These are phyloP conservation scores for Phalera bucephala DNA, from an alignment of 2,888 invertebrate genomes.

Conservation along the genomic window DNA sequence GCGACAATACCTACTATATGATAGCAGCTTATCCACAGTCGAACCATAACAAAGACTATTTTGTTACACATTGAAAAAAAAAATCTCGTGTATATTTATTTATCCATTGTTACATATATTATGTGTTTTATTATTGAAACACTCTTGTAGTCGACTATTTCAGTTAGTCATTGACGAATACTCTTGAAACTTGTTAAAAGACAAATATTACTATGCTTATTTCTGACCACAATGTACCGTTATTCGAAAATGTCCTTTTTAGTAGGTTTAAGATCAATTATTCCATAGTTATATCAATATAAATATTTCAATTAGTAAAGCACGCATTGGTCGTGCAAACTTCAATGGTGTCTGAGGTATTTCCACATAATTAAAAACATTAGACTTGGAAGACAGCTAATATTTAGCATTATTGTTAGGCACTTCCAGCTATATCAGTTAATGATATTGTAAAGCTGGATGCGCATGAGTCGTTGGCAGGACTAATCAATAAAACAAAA, in stretches of 20 bases:
- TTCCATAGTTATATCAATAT: constrained; percentile 4
- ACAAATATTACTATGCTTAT: background rate
- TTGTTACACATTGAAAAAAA: constrained; percentile 29
- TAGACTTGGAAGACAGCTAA: no score
- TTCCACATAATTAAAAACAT: no score
- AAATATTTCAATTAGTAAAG: constrained; percentile 1
- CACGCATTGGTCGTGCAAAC: background rate
- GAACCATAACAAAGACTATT: no score
- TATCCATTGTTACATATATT: constrained; percentile 6
- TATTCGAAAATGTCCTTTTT: background rate
- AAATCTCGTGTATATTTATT: constrained; percentile 7
- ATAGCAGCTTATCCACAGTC: no score
- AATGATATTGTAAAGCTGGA: no score
- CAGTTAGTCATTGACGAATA: background rate
- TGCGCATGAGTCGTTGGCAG: no score
- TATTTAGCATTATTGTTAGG: no score
- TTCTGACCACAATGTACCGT: background rate
- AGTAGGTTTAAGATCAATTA: constrained; percentile 1
- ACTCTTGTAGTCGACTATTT: background rate
- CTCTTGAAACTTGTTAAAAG: background rate
- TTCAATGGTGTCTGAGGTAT: no score
- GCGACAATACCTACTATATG: no score
- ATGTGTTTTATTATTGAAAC: constrained; percentile 13
- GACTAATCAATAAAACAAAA: no score
- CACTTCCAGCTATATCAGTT: constrained; percentile 10